Evolutionary conservation across 1,140 invertebrate genomes (phyloP).

Genomic region (Bilobella aurantiaca): DNA sequence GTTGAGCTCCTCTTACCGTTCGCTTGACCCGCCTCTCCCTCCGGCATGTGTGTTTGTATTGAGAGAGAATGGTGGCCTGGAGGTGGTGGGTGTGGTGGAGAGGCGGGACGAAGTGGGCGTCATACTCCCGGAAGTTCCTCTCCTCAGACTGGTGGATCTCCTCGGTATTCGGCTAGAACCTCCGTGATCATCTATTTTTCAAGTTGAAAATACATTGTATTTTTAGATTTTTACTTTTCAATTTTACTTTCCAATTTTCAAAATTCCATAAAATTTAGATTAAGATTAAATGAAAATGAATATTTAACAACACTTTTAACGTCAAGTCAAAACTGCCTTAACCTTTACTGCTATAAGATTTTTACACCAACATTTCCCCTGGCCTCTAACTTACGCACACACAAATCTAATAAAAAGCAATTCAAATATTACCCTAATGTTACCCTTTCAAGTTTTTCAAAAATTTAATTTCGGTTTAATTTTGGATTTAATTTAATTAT

Average conservation of each 20-base stretch:
- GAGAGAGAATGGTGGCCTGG: conserved; percentile 35
- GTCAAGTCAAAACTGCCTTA: not conserved
- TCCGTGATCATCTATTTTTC: conserved; percentile 44
- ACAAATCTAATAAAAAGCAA: no score
- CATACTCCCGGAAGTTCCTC: conserved; percentile 21
- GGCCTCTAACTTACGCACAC: not conserved
- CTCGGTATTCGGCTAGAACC: conserved; percentile 36
- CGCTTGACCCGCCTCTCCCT: conserved; percentile 27
- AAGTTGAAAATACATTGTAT: not conserved
- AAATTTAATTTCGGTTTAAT: not conserved
- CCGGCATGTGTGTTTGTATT: conserved; percentile 27
- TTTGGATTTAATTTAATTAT: not conserved
- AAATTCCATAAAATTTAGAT: not conserved
- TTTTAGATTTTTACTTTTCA: not conserved
- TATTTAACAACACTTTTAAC: not conserved
- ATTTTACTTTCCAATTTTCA: no score
- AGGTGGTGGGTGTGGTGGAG: conserved; percentile 35
- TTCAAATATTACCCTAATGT: no score
- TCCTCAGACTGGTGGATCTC: conserved; percentile 25
- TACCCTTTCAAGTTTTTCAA: not conserved
- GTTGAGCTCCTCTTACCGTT: no score
- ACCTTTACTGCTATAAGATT: not conserved
- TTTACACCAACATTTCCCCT: not conserved
- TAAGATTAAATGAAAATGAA: not conserved
- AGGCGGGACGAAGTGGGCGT: no score